Conservation (phyloP, 2,888 invertebrate species). For the Hirtodrosophila cameraria region DNA sequence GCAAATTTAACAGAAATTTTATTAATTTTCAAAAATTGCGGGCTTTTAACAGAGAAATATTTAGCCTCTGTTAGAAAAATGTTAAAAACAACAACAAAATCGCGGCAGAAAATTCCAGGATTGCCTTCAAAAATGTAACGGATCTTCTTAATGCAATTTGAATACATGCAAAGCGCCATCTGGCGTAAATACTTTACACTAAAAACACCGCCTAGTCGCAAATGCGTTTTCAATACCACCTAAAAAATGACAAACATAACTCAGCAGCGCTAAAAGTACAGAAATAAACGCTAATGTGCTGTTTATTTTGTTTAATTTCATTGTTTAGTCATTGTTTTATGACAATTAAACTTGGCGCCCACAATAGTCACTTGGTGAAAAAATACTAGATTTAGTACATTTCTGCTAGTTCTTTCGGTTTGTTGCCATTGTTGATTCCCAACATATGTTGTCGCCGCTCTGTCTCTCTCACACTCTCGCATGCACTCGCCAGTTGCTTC, state of each 20-base stretch:
- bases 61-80: too few species aligned
- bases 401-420: slow-evolving; percentile 23
- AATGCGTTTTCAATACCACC: not conserved
- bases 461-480: slow-evolving; percentile 15
- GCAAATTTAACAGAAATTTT: too few species aligned
- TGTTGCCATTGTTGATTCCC: slow-evolving; percentile 6
- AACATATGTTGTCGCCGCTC: slow-evolving; percentile 28
- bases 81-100: too few species aligned
- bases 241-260: slow-evolving; percentile 5
- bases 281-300: not conserved
- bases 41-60: too few species aligned
- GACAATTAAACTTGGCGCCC: slow-evolving; percentile 14
- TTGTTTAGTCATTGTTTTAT: not conserved
- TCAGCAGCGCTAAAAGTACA: not conserved
- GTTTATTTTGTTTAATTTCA: not conserved
- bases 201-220: not conserved
- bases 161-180: too few species aligned
- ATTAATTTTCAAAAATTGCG: not conserved
- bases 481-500: slow-evolving; percentile 22
- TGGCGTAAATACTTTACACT: slow-evolving; percentile 6
- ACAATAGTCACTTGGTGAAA: not conserved
- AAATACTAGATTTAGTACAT: slow-evolving; percentile 4
- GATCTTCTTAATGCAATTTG: too few species aligned
- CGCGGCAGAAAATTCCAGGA: too few species aligned
- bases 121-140: too few species aligned